Evolutionary conservation across 2,797 vertebrate species (phyloP), one percentile per base, ranked within the genome.

Genomic region (Enteromius trimaculatus): DNA sequence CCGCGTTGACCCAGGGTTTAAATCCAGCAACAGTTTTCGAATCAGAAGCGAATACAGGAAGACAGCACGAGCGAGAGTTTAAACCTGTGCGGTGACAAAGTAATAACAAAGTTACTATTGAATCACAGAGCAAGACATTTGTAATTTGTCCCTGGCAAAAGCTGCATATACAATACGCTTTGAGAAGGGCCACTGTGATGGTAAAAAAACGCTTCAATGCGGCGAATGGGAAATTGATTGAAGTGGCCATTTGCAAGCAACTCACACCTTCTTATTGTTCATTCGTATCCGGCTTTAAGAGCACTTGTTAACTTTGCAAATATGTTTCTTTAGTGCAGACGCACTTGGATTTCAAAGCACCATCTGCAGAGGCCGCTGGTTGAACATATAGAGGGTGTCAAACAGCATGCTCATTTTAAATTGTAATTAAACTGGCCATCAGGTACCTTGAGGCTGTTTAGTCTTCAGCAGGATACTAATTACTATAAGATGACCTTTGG

Each of bases 371-470:
- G 85, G 86, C 89, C 92, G 89, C 89, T 91, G 90, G 86, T 91
- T 93, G 93, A 94, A 94, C 94, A 95, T 95, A 96, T 93, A 94
- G 93, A 90, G 93, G 92, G 92, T 93, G 94, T 95, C 94, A 95
- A 95, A 95, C 89, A 94, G 90, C 91, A 90, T 88, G 88, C 93
- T 95, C 92, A 95, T 96, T 96, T 95, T 93, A 94, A 95, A 95
- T 95, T 95, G 94, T 95, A 96, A 96, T 96, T 95, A 95, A 95
- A 95, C 92, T 91, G 94, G 93, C 95, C 94, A 95, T 95, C 94
- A 93, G 94, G 93, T 95, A 94, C 93, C 95, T 94, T 91, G 94
- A 94, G 95, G 95, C 94, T 95, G 94, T 95, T 95, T 96, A 94
- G 94, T 95, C 94, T 95, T 95, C 94, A 95, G 94, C 94, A 93